Evolutionary conservation across 2,888 invertebrate species (phyloP).

Genomic region (Melinaea marsaeus): DNA sequence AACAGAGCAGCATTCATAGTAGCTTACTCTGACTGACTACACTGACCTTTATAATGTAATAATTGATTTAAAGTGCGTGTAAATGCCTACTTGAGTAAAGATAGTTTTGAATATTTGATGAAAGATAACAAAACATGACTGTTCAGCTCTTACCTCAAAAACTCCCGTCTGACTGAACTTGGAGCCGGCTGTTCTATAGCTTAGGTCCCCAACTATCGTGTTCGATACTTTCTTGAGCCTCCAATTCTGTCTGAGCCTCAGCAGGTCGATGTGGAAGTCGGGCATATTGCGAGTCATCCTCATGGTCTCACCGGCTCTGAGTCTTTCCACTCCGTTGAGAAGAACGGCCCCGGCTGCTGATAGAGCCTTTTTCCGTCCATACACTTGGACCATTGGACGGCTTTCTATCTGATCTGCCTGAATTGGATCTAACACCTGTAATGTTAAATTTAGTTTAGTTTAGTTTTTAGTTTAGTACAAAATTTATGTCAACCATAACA

Average conservation of each 20-base stretch:
- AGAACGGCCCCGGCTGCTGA: constrained; percentile 91
- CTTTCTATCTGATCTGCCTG: constrained; percentile 90
- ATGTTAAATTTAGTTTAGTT: constrained; percentile 13
- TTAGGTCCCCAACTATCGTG: constrained; percentile 96
- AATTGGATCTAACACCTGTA: constrained; percentile 87
- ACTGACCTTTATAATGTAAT: no score
- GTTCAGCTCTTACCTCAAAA: constrained; percentile 84
- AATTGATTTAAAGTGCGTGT: no score
- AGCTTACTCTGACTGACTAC: no score
- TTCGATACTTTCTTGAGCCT: constrained; percentile 97
- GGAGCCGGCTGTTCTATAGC: constrained; percentile 96
- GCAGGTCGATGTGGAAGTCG: constrained; percentile 95
- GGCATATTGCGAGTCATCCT: constrained; percentile 85
- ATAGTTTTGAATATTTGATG: no score
- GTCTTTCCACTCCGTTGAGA: constrained; percentile 90
- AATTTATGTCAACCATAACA: neutral
- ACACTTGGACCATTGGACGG: constrained; percentile 92
- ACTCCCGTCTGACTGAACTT: constrained; percentile 95
- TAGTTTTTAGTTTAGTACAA: neutral
- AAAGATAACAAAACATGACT: no score
- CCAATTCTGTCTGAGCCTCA: constrained; percentile 95
- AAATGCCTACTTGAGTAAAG: no score
- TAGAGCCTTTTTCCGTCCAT: constrained; percentile 95
- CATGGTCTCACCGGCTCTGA: constrained; percentile 88
- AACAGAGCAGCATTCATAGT: no score